phyloP scores from a whole-genome alignment of 2,888 invertebrate species.

The Odontocolon sp. region DNA sequence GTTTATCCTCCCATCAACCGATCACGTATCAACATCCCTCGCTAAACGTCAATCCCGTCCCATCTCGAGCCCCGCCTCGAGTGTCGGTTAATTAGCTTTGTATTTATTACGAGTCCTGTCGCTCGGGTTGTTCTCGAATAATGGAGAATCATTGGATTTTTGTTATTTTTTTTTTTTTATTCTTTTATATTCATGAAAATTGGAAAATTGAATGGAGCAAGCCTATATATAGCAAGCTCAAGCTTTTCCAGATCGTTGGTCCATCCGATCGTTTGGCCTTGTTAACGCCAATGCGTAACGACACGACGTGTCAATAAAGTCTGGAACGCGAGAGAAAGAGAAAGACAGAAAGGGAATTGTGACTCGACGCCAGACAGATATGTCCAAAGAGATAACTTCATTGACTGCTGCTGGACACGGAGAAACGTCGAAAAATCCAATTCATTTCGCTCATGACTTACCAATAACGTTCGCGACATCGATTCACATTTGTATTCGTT shows the following conservation, averaged over 20 bases:
- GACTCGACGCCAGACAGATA: conserved; percentile 51
- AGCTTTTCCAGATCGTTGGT: neutral
- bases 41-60: conserved; percentile 41
- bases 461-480: conserved; percentile 2
- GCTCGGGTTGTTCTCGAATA: neutral
- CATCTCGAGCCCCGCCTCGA: neutral
- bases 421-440: conserved; percentile 45
- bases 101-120: conserved; percentile 12
- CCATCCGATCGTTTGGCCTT: neutral
- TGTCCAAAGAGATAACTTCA: conserved; percentile 55
- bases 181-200: neutral
- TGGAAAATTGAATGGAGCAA: neutral
- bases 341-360: conserved; percentile 23
- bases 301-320: conserved; percentile 4
- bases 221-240: too few species aligned
- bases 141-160: conserved; percentile 3
- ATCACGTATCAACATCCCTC: conserved; percentile 41
- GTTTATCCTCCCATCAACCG: conserved; percentile 42
- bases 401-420: conserved; percentile 47
- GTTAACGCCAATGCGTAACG: neutral
- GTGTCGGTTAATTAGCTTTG: conserved; percentile 22
- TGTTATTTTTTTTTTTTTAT: neutral
- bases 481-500: conserved; percentile 24
- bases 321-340: neutral
- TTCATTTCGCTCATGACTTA: conserved; percentile 48